phyloP scores from a whole-genome alignment of 2,888 invertebrate genomes.

The Caenorhabditis sp. region DNA sequence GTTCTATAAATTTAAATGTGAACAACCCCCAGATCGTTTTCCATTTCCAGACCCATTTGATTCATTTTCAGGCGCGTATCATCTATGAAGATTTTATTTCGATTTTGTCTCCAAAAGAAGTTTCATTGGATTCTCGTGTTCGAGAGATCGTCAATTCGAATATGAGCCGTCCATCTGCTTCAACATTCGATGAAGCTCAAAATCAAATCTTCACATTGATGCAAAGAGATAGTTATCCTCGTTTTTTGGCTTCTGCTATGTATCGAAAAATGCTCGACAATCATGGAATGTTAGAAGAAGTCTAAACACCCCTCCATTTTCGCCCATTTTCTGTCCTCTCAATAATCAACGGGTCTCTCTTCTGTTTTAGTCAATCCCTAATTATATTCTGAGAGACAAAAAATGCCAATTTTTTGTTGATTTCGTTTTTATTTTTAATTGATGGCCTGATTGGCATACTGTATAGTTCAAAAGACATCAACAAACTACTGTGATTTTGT shows the following conservation, averaged over 20 bases:
- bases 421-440: too few relatives aligned
- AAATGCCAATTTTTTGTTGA: too few relatives aligned
- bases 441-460: too few relatives aligned
- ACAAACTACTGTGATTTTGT: too few relatives aligned
- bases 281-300: slow-evolving; percentile 44
- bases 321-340: too few relatives aligned
- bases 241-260: slow-evolving; percentile 85
- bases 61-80: slow-evolving; percentile 48
- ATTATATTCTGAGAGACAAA: too few relatives aligned
- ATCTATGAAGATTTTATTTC: slow-evolving; percentile 93
- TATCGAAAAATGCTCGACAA: slow-evolving; percentile 81
- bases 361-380: too few relatives aligned
- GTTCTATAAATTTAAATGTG: too few relatives aligned
- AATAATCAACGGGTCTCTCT: too few relatives aligned
- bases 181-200: slow-evolving; percentile 99
- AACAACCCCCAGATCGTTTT: too few relatives aligned
- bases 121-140: slow-evolving; percentile 95
- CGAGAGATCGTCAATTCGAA: slow-evolving; percentile 96
- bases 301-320: slow-evolving; percentile 10
- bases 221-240: slow-evolving; percentile 99
- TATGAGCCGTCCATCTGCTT: slow-evolving; percentile 82
- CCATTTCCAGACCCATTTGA: too few relatives aligned
- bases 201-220: slow-evolving; percentile 99
- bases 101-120: slow-evolving; percentile 97
- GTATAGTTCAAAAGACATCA: too few relatives aligned